These are phyloP conservation scores for Arrhopalites spinosus DNA, from an alignment of 2,888 invertebrate genomes.

Conservation along the genomic window DNA sequence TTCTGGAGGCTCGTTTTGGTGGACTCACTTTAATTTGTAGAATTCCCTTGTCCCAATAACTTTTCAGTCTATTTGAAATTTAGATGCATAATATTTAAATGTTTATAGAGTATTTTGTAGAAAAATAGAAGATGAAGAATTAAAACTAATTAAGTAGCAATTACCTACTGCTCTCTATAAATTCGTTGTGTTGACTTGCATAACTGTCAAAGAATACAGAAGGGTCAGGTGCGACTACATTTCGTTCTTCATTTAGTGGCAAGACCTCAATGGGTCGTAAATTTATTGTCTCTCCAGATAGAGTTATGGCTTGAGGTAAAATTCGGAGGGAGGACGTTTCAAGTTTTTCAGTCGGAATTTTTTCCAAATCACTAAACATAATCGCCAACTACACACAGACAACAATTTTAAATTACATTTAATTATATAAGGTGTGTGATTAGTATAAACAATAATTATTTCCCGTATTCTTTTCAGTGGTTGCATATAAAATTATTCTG, in stretches of 20 bases:
- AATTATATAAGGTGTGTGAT: too few species aligned
- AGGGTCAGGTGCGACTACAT: constrained; percentile 36
- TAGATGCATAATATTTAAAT: not conserved
- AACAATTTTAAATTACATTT: too few species aligned
- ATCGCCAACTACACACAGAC: constrained; percentile 57
- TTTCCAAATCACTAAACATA: constrained; percentile 58
- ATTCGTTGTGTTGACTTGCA: constrained; percentile 18
- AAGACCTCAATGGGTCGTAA: constrained; percentile 42
- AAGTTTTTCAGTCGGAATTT: constrained; percentile 57
- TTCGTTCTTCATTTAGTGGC: constrained; percentile 37
- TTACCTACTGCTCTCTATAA: constrained; percentile 35
- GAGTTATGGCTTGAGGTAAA: constrained; percentile 51
- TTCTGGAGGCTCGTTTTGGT: constrained; percentile 51
- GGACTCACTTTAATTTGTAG: constrained; percentile 56
- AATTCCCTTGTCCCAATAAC: constrained; percentile 56
- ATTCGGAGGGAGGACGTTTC: constrained; percentile 56
- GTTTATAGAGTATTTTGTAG: not conserved
- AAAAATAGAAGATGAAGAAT: not conserved
- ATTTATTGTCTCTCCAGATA: constrained; percentile 50
- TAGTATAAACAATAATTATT: too few species aligned
- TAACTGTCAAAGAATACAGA: constrained; percentile 25
- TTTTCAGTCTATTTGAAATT: constrained; percentile 31
- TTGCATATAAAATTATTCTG: too few species aligned
- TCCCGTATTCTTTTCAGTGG: too few species aligned
- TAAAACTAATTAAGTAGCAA: not conserved